These are phyloP conservation scores for Callitettix versicolor DNA, from an alignment of 1,140 invertebrate species.

Conservation along the genomic window DNA sequence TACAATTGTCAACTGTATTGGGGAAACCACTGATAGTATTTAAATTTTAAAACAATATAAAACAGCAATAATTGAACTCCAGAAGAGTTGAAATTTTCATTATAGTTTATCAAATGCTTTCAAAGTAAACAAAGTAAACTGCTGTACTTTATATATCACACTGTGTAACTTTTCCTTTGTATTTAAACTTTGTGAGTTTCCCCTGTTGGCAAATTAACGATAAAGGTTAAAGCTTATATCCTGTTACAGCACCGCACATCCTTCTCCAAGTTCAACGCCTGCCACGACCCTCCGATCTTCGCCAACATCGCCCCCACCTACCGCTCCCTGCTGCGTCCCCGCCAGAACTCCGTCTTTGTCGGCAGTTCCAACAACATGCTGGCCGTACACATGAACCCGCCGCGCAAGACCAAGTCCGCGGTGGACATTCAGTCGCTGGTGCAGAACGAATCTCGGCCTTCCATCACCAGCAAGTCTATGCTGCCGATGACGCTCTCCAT, in stretches of 20 bases:
- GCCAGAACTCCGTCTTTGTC: slow-evolving; percentile 77
- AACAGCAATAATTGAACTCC: no score
- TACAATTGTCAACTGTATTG: no score
- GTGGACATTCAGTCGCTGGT: slow-evolving; percentile 68
- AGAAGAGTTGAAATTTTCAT: no score
- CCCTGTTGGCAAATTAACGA: no score
- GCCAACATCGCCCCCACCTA: slow-evolving; percentile 30
- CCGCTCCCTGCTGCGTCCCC: slow-evolving; percentile 34
- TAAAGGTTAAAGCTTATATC: no score
- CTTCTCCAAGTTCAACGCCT: slow-evolving; percentile 55
- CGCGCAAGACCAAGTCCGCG: slow-evolving; percentile 62
- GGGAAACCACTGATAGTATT: no score
- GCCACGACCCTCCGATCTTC: slow-evolving; percentile 39
- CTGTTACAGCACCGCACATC: slow-evolving; percentile 49
- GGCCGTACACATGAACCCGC: slow-evolving; percentile 37
- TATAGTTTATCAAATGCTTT: no score
- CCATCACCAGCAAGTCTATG: slow-evolving; percentile 7
- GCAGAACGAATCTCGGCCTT: slow-evolving; percentile 37
- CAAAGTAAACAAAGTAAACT: background rate
- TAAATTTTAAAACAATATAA: no score
- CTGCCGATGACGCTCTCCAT: slow-evolving; percentile 18
- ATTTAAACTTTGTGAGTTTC: no score
- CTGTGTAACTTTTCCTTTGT: background rate
- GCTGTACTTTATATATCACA: background rate
- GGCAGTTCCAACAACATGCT: slow-evolving; percentile 50